phyloP scores from a whole-genome alignment of 2,113 vertebrate genomes.

The Danionella cerebrum region DNA sequence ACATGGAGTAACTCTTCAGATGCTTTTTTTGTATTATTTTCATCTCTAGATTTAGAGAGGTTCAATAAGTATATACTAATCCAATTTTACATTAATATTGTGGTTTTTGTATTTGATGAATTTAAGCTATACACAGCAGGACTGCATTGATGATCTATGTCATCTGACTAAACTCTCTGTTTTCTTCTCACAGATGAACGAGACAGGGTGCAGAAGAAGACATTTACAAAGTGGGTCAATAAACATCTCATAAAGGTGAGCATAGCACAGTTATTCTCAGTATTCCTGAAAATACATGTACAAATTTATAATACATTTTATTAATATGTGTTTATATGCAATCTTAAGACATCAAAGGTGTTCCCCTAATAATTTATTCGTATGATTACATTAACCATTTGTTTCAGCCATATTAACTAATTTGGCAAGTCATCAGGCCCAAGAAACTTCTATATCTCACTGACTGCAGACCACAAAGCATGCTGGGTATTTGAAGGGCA shows the following conservation, averaged over 20 bases:
- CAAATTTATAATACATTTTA: too few species aligned
- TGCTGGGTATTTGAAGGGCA: conserved; percentile 33
- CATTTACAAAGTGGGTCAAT: conserved; percentile 99
- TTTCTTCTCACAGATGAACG: conserved; percentile 77
- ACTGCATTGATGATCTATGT: not conserved
- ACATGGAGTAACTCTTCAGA: too few species aligned
- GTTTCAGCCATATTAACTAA: too few species aligned
- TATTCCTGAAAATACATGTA: too few species aligned
- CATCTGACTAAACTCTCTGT: too few species aligned
- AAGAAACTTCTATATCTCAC: not conserved
- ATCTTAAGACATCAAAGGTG: not conserved
- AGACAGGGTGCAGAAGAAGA: conserved; percentile 98
- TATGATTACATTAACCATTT: too few species aligned
- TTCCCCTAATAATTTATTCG: not conserved
- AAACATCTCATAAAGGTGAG: conserved; percentile 98
- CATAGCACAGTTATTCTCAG: not conserved
- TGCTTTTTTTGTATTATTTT: too few species aligned
- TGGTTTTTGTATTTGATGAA: not conserved
- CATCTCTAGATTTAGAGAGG: too few species aligned
- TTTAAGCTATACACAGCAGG: conserved; percentile 4
- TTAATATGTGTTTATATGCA: too few species aligned
- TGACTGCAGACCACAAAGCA: conserved; percentile 17
- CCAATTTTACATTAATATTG: too few species aligned
- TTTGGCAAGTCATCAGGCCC: not conserved
- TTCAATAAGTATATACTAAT: too few species aligned